Evolutionary conservation across 2,888 invertebrate genomes (phyloP).

Genomic region (Scaptomyza polygonia): DNA sequence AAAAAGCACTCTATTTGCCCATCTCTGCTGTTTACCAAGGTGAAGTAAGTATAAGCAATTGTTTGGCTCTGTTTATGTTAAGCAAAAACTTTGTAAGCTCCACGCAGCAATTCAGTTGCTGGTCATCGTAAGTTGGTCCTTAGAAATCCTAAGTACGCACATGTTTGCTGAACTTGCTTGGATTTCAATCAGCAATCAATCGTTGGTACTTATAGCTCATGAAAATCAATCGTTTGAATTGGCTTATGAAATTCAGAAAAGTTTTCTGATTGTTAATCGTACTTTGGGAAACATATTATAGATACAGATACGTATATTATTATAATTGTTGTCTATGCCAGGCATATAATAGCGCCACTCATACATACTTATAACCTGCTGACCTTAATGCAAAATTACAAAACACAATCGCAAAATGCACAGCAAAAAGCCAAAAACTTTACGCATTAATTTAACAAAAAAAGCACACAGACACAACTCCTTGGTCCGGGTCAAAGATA

Average conservation of each 20-base stretch:
- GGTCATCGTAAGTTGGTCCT: slow-evolving; percentile 6
- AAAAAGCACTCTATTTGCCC: slow-evolving; percentile 5
- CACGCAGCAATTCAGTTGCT: slow-evolving; percentile 3
- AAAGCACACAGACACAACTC: slow-evolving; percentile 18
- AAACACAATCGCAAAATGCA: slow-evolving; percentile 31
- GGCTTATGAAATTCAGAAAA: slow-evolving; percentile 7
- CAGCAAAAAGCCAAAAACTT: slow-evolving; percentile 46
- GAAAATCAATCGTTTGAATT: neutral
- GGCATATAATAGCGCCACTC: slow-evolving; percentile 1
- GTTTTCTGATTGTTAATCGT: neutral
- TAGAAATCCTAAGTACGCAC: slow-evolving; percentile 6
- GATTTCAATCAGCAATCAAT: neutral
- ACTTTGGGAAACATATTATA: neutral
- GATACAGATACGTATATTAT: neutral
- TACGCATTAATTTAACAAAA: slow-evolving; percentile 63
- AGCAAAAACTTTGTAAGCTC: slow-evolving; percentile 10
- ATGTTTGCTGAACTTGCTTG: slow-evolving; percentile 8
- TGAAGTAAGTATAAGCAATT: slow-evolving; percentile 32
- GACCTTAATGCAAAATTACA: slow-evolving; percentile 41
- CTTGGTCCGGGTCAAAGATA: slow-evolving; percentile 68
- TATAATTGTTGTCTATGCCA: slow-evolving; percentile 19
- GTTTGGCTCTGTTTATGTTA: slow-evolving; percentile 31
- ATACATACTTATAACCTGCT: slow-evolving; percentile 12
- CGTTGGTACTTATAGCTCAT: slow-evolving; percentile 1
- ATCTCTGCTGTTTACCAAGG: slow-evolving; percentile 16